These are phyloP conservation scores for Spodoptera frugiperda DNA, from an alignment of 1,140 invertebrate genomes.

Conservation along the genomic window DNA sequence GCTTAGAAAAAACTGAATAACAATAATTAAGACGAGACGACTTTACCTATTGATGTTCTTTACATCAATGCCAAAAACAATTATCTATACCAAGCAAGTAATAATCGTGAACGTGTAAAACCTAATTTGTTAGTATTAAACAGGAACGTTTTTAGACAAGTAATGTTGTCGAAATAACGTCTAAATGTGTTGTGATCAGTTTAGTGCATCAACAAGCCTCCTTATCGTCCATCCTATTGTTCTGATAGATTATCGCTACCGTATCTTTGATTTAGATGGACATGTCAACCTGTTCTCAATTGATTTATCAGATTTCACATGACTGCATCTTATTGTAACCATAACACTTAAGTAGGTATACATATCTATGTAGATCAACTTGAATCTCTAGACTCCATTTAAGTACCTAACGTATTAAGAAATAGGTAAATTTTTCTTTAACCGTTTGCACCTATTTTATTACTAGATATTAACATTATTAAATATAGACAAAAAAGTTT, in stretches of 20 bases:
- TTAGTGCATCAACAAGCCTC: not conserved
- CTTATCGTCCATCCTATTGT: not conserved
- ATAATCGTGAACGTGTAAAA: slow-evolving; percentile 10
- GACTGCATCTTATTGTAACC: not conserved
- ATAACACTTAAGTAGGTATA: too few species aligned
- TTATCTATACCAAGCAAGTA: not conserved
- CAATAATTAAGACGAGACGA: slow-evolving; percentile 14
- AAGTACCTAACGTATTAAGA: too few species aligned
- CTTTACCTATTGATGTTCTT: slow-evolving; percentile 22
- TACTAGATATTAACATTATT: too few species aligned
- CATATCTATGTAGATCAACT: slow-evolving; percentile 6
- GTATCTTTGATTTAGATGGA: slow-evolving; percentile 1
- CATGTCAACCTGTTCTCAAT: slow-evolving; percentile 5
- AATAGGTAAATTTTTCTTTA: too few species aligned
- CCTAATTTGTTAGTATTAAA: slow-evolving; percentile 26
- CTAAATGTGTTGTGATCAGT: not conserved
- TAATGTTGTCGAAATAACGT: not conserved
- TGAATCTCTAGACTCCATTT: too few species aligned
- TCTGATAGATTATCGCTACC: not conserved
- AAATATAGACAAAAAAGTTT: not conserved
- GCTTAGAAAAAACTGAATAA: slow-evolving; percentile 31
- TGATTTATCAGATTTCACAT: slow-evolving; percentile 13
- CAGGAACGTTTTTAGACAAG: slow-evolving; percentile 13
- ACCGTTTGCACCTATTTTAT: too few species aligned
- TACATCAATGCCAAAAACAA: slow-evolving; percentile 19